A percentile compares a stretch with the other conserved stretches of the same genome.
Evolutionary conservation across 2,797 vertebrate genomes (phyloP).

Genomic region (Trematomus bernacchii): DNA sequence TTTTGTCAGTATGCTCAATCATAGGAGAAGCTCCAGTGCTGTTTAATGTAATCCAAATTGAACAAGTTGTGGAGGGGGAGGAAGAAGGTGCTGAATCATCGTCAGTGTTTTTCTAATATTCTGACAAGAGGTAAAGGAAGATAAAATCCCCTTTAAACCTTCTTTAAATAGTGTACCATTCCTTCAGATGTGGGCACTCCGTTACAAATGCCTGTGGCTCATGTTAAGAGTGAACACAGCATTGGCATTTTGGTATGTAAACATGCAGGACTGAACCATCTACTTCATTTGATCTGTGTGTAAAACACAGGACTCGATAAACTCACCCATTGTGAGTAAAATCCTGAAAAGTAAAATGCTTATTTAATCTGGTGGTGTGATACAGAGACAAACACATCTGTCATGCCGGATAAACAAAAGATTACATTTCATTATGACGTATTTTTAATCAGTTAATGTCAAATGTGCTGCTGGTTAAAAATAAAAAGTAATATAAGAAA

Average conservation of each 20-base stretch:
- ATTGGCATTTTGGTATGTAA: slow-evolving; percentile 59
- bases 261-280: slow-evolving; percentile 56
- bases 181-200: slow-evolving; percentile 1
- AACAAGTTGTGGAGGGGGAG: background rate
- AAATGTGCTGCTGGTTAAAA: background rate
- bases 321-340: slow-evolving; percentile 6
- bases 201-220: slow-evolving; percentile 20
- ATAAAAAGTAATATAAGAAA: background rate
- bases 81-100: no score
- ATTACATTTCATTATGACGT: background rate
- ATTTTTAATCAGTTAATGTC: slow-evolving; percentile 31
- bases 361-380: slow-evolving; percentile 25
- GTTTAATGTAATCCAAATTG: slow-evolving; percentile 14
- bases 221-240: slow-evolving; percentile 67
- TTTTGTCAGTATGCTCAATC: slow-evolving; percentile 16
- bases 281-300: slow-evolving; percentile 41
- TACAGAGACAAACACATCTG: slow-evolving; percentile 20
- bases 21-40: background rate
- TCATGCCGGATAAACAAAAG: slow-evolving; percentile 29
- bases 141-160: background rate
- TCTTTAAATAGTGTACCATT: background rate
- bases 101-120: no score
- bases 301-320: slow-evolving; percentile 40
- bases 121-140: background rate
- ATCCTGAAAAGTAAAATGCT: slow-evolving; percentile 13